phyloP scores from a whole-genome alignment of 2,113 vertebrate genomes.

The Melierax canorus region DNA sequence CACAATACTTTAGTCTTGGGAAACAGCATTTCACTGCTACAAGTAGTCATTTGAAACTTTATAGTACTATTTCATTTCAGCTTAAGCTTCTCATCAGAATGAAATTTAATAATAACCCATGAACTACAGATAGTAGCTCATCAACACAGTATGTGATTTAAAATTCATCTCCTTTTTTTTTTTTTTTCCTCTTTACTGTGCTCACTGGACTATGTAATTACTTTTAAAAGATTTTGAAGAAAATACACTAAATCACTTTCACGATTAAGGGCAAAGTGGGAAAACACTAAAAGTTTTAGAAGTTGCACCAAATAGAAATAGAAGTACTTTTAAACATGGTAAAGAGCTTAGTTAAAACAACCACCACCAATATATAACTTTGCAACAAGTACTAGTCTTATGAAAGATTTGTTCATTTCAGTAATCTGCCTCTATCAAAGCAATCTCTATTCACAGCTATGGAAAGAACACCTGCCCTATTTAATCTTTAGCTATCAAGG shows the following conservation, averaged over 20 bases:
- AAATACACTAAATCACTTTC: background rate
- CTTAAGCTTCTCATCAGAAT: background rate
- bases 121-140: background rate
- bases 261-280: background rate
- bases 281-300: background rate
- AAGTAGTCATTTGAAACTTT: background rate
- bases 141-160: background rate
- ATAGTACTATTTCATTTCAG: background rate
- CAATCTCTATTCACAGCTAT: background rate
- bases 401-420: background rate
- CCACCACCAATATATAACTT: background rate
- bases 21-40: background rate
- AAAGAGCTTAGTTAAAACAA: background rate
- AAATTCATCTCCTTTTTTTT: background rate
- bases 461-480: background rate
- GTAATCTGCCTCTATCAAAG: background rate
- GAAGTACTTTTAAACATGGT: background rate
- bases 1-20: background rate
- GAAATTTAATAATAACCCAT: constrained; percentile 20
- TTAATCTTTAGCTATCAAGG: background rate
- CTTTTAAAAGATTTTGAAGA: constrained; percentile 10
- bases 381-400: background rate
- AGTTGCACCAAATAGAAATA: background rate
- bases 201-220: background rate
- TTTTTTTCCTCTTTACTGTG: background rate